These are phyloP conservation scores for Mus musculus DNA, from an alignment of 2,113 vertebrate species.

Conservation along the genomic window DNA sequence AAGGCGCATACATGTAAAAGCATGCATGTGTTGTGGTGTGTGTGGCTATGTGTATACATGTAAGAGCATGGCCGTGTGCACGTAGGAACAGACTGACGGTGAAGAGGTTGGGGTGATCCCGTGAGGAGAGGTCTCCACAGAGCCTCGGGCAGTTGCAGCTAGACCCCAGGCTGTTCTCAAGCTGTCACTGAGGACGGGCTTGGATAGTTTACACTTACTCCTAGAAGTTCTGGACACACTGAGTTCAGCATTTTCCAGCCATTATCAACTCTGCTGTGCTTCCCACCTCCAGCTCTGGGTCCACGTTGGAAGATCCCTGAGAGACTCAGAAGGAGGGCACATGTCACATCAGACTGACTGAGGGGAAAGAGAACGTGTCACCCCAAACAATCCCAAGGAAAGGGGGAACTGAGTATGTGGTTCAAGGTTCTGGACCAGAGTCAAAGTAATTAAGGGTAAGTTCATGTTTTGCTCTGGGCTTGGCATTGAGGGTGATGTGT, in stretches of 20 bases:
- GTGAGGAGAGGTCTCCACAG: background rate
- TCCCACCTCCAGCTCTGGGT: background rate
- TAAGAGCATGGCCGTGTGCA: too few relatives aligned
- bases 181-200: background rate
- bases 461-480: background rate
- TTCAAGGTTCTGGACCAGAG: background rate
- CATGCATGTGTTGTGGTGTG: too few relatives aligned
- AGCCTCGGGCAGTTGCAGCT: background rate
- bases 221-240: background rate
- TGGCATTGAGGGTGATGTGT: background rate
- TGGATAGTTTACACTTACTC: background rate
- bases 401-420: background rate
- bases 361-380: background rate
- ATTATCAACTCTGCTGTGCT: background rate
- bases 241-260: background rate
- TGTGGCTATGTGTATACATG: too few relatives aligned
- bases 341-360: background rate
- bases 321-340: background rate
- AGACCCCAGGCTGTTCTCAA: background rate
- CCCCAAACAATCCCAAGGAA: background rate
- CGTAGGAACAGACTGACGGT: too few relatives aligned
- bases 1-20: too few relatives aligned
- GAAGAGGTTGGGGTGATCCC: fast-evolving
- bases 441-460: background rate
- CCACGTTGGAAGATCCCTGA: background rate